phyloP scores from a whole-genome alignment of 2,797 vertebrate species.

The Sebastes kiyomatsui region DNA sequence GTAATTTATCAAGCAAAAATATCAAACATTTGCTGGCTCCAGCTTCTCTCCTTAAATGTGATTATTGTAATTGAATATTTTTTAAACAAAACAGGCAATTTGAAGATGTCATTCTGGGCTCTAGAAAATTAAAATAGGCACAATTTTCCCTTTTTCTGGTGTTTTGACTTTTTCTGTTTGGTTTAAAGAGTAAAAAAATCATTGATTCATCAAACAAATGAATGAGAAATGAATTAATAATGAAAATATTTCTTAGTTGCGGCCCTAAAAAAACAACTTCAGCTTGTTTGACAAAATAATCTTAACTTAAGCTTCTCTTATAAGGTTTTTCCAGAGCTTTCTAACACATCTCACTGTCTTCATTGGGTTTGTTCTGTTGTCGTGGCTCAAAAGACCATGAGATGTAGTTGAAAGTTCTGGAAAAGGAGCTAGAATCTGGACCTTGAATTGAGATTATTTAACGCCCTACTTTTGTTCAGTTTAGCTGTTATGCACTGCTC shows the following conservation, averaged over 20 bases:
- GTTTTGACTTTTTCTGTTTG: background rate
- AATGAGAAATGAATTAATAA: background rate
- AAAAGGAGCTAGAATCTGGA: too few relatives aligned
- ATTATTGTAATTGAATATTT: background rate
- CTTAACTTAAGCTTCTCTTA: background rate
- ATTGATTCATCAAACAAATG: background rate
- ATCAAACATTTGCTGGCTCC: too few relatives aligned
- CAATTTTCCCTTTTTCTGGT: too few relatives aligned
- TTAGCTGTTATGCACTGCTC: background rate
- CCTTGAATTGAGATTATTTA: too few relatives aligned
- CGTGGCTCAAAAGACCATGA: background rate
- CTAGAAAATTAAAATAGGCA: too few relatives aligned
- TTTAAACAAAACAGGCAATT: background rate
- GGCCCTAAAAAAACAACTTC: background rate
- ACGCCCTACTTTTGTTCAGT: background rate
- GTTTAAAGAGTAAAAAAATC: background rate
- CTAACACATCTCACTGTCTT: background rate
- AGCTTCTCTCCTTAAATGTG: too few relatives aligned
- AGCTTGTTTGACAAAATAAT: background rate
- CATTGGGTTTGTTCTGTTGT: background rate
- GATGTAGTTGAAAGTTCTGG: too few relatives aligned
- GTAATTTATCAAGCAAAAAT: too few relatives aligned
- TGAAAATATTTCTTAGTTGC: background rate
- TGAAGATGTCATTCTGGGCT: background rate
- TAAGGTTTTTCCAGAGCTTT: background rate